A percentile compares a stretch with the other conserved stretches of the same genome.
Conservation (phyloP, 2,113 vertebrate species). For the Dendropsophus ebraccatus region DNA sequence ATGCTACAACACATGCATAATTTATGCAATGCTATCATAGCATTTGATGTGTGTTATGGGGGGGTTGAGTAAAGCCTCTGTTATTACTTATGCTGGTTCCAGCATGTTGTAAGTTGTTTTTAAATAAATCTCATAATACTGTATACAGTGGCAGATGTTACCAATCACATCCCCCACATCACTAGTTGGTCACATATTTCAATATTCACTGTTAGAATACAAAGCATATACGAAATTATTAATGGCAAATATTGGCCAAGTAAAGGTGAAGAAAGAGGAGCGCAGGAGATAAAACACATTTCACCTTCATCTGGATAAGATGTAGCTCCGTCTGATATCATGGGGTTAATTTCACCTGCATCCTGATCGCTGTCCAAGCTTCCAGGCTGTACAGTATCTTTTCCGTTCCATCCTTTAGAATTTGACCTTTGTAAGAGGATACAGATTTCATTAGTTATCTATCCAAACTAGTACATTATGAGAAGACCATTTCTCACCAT, state of each 20-base stretch:
- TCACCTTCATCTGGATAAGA: slow-evolving; percentile 82
- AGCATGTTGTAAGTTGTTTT: no score
- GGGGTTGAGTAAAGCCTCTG: no score
- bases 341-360: slow-evolving; percentile 75
- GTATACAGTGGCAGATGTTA: no score
- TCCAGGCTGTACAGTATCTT: slow-evolving; percentile 68
- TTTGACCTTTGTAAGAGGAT: slow-evolving; percentile 64
- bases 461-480: neutral
- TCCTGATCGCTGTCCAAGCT: slow-evolving; percentile 77
- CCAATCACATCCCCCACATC: no score
- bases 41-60: no score
- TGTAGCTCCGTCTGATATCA: slow-evolving; percentile 75
- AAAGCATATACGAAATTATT: neutral
- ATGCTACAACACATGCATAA: no score
- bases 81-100: no score
- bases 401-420: slow-evolving; percentile 68
- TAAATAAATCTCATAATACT: no score
- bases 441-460: neutral
- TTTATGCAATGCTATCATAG: no score
- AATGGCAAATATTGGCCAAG: neutral
- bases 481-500: no score
- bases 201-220: no score
- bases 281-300: neutral
- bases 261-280: neutral
- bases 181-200: no score